phyloP scores from a whole-genome alignment of 2,797 vertebrate genomes.

The Falco peregrinus region DNA sequence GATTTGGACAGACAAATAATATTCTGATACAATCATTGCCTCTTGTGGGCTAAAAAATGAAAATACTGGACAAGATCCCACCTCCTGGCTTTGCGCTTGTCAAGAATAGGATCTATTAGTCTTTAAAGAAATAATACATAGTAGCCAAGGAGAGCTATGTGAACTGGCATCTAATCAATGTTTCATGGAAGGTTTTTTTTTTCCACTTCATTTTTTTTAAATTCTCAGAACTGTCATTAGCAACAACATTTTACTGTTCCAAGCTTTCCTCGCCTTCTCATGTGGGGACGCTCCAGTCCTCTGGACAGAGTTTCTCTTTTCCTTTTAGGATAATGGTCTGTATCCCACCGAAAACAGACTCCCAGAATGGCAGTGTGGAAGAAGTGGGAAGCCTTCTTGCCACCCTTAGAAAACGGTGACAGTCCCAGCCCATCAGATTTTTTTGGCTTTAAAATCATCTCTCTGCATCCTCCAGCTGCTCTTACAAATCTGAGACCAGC shows the following conservation, averaged over 20 bases:
- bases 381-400: neutral
- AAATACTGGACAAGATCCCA: slow-evolving; percentile 77
- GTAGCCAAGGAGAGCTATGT: slow-evolving; percentile 76
- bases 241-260: slow-evolving; percentile 54
- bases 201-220: neutral
- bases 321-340: neutral
- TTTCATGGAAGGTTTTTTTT: slow-evolving; percentile 37
- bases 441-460: neutral
- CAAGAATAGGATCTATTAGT: slow-evolving; percentile 76
- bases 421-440: neutral
- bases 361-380: neutral
- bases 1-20: slow-evolving; percentile 68
- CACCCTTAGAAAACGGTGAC: neutral
- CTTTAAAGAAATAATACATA: slow-evolving; percentile 75
- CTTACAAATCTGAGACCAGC: neutral
- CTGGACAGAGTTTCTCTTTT: neutral
- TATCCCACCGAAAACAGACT: neutral
- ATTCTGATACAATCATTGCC: slow-evolving; percentile 73
- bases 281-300: neutral
- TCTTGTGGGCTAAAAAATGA: slow-evolving; percentile 75
- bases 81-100: slow-evolving; percentile 74
- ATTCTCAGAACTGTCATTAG: slow-evolving; percentile 71
- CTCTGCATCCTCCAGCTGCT: neutral
- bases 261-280: slow-evolving; percentile 15
- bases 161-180: slow-evolving; percentile 77